phyloP scores from a whole-genome alignment of 2,888 invertebrate genomes.

The Pterobdella sp. region DNA sequence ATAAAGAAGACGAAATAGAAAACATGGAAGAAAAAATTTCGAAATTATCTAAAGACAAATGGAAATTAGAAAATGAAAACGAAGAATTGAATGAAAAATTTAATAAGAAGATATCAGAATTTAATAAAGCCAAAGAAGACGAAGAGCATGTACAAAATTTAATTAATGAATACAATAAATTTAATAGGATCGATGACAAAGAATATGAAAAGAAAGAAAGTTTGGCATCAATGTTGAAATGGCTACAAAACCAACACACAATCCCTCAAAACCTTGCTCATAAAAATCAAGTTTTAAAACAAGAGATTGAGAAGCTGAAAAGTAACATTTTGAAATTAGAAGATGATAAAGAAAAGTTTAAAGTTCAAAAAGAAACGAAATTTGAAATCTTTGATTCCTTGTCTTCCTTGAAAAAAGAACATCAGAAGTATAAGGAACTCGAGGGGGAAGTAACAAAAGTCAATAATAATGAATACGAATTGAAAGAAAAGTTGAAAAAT shows the following conservation, averaged over 20 bases:
- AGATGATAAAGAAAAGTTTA: slow-evolving; percentile 4
- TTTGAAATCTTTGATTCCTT: not conserved
- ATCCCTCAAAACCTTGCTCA: slow-evolving; percentile 9
- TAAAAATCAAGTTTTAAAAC: slow-evolving; percentile 25
- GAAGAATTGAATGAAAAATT: not conserved
- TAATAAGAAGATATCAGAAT: slow-evolving; percentile 15
- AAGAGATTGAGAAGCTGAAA: slow-evolving; percentile 23
- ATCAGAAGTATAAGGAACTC: not conserved
- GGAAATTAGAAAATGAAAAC: not conserved
- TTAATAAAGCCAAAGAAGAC: slow-evolving; percentile 6
- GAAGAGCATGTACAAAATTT: slow-evolving; percentile 16
- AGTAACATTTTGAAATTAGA: not conserved
- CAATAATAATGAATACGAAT: not conserved
- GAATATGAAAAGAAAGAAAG: not conserved
- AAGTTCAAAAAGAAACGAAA: not conserved
- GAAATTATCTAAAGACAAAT: slow-evolving; percentile 8
- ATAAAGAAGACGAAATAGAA: slow-evolving; percentile 17
- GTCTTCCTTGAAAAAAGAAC: not conserved
- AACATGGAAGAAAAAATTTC: slow-evolving; percentile 2
- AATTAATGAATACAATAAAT: not conserved
- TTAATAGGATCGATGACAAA: not conserved
- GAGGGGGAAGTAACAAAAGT: not conserved
- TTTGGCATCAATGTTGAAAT: not conserved
- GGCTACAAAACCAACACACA: slow-evolving; percentile 9
- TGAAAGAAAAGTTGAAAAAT: slow-evolving; percentile 10